Conservation (phyloP, 2,797 vertebrate species). For the Trematomus bernacchii region DNA sequence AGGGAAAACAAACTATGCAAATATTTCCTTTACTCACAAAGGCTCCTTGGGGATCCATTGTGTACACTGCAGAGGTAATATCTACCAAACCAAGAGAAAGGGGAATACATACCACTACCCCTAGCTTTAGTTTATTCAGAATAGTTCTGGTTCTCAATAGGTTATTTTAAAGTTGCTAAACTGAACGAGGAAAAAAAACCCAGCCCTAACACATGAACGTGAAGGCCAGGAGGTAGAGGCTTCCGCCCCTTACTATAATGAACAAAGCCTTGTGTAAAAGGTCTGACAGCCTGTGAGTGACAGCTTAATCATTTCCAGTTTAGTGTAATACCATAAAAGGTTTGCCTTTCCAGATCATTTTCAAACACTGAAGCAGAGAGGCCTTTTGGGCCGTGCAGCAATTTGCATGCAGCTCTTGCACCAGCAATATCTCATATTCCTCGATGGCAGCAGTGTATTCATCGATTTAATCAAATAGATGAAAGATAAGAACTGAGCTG, state of each 20-base stretch:
- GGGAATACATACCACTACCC: slow-evolving; percentile 37
- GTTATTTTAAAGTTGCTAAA: slow-evolving; percentile 37
- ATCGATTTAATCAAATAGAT: slow-evolving; percentile 46
- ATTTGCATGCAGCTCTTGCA: slow-evolving; percentile 57
- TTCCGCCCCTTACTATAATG: slow-evolving; percentile 27
- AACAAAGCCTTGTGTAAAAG: slow-evolving; percentile 48
- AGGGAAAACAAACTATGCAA: slow-evolving; percentile 63
- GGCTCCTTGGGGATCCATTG: slow-evolving; percentile 57
- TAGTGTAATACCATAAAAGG: slow-evolving; percentile 57
- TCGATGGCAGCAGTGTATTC: slow-evolving; percentile 42
- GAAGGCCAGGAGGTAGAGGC: slow-evolving; percentile 41
- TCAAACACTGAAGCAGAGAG: slow-evolving; percentile 52
- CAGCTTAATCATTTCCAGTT: slow-evolving; percentile 65
- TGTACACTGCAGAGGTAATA: slow-evolving; percentile 57
- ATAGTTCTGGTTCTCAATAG: slow-evolving; percentile 17
- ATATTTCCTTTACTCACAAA: slow-evolving; percentile 63
- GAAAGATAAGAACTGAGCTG: slow-evolving; percentile 20
- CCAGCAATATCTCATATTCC: slow-evolving; percentile 36
- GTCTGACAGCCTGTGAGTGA: slow-evolving; percentile 63
- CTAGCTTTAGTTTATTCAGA: slow-evolving; percentile 25
- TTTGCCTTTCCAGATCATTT: slow-evolving; percentile 48
- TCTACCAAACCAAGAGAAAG: slow-evolving; percentile 28
- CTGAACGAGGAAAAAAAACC: slow-evolving; percentile 1
- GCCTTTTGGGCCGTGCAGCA: slow-evolving; percentile 24
- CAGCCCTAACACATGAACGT: slow-evolving; percentile 20